These are phyloP conservation scores for Erythrolamprus reginae DNA, from an alignment of 2,113 vertebrate genomes.

Conservation along the genomic window DNA sequence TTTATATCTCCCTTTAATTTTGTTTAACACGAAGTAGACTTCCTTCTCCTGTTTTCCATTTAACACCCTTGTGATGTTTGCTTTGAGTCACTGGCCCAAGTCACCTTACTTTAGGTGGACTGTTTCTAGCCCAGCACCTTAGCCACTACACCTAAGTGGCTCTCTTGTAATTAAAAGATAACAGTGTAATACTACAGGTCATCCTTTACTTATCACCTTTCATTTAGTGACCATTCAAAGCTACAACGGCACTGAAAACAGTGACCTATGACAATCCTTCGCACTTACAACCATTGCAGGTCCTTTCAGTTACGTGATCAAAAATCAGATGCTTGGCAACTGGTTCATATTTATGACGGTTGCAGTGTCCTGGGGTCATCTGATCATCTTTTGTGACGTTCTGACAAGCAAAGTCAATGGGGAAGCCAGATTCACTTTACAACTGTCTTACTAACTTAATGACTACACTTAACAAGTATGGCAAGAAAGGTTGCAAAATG, in stretches of 20 bases:
- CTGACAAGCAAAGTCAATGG: neutral
- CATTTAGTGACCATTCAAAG: neutral
- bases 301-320: neutral
- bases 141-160: neutral
- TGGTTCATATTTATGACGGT: neutral
- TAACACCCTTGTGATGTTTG: neutral
- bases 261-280: neutral
- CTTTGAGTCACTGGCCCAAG: neutral
- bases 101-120: neutral
- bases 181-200: neutral
- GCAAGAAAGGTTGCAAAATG: neutral
- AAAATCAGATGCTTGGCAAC: neutral
- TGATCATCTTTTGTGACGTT: neutral
- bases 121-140: neutral
- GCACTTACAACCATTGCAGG: neutral
- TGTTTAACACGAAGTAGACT: neutral
- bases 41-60: neutral
- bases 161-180: neutral
- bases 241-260: neutral
- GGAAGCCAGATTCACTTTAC: neutral
- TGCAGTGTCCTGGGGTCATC: neutral
- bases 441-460: neutral
- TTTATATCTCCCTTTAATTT: neutral
- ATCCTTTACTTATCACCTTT: neutral
- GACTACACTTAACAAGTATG: neutral